Conservation (phyloP, 2,888 invertebrate species). For the Argynnis bischoffii region DNA sequence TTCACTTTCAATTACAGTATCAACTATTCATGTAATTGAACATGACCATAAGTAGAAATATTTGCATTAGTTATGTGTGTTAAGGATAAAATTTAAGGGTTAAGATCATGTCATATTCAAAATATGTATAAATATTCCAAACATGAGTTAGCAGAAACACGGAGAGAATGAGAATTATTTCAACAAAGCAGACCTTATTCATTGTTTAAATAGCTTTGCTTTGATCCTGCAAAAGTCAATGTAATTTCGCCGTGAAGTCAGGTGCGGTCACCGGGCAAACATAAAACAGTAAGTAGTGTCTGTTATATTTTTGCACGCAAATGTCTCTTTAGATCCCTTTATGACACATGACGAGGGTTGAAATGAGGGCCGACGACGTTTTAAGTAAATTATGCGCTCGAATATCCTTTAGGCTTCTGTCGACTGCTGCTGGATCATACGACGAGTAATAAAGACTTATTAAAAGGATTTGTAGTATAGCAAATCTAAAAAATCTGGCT, state of each 20-base stretch:
- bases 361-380: conserved; percentile 59
- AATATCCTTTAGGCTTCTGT: conserved; percentile 29
- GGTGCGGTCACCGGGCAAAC: conserved; percentile 24
- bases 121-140: not conserved
- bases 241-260: conserved; percentile 19
- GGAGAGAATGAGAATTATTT: conserved; percentile 13
- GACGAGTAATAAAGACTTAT: conserved; percentile 14
- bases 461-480: conserved; percentile 9
- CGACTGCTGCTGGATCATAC: conserved; percentile 17
- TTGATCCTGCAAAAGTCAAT: conserved; percentile 25
- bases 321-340: conserved; percentile 54
- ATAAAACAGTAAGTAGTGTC: conserved; percentile 30
- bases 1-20: too few species aligned
- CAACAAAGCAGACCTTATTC: conserved; percentile 14
- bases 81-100: too few species aligned
- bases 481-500: conserved; percentile 1
- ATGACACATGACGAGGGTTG: conserved; percentile 65
- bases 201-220: conserved; percentile 20
- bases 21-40: too few species aligned
- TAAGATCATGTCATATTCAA: conserved; percentile 2
- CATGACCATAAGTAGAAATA: too few species aligned
- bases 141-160: not conserved
- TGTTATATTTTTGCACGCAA: conserved; percentile 39
- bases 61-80: too few species aligned
- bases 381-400: conserved; percentile 54